A percentile compares a stretch with the other conserved stretches of the same genome.
phyloP scores from a whole-genome alignment of 2,113 vertebrate genomes.

The Ivindomyrus marchei region DNA sequence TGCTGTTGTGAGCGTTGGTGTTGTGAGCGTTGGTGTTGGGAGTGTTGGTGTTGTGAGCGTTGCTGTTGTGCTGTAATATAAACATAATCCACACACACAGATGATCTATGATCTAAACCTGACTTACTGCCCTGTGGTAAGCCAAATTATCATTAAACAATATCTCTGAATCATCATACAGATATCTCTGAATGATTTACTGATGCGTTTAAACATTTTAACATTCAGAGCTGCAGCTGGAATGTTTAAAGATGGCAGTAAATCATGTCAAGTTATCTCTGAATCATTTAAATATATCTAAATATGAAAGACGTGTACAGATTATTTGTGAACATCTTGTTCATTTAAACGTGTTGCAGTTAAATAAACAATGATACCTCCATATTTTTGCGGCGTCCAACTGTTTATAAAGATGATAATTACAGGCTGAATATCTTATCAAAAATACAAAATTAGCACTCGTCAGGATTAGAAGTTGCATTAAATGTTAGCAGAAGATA shows the following conservation, averaged over 20 bases:
- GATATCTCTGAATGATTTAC: slow-evolving; percentile 2
- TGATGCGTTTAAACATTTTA: not conserved
- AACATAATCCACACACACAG: not conserved
- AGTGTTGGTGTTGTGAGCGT: not conserved
- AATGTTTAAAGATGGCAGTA: not conserved
- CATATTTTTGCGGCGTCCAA: not conserved
- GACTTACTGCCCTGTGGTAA: not conserved
- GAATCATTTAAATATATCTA: not conserved
- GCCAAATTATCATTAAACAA: not conserved
- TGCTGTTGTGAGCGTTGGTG: not conserved
- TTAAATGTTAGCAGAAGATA: not conserved
- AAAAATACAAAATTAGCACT: not conserved
- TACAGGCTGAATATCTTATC: not conserved
- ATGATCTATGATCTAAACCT: not conserved
- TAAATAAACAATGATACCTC: not conserved
- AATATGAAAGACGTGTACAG: not conserved
- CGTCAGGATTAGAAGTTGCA: not conserved
- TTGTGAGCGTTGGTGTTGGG: not conserved
- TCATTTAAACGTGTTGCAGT: not conserved
- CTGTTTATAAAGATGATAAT: not conserved
- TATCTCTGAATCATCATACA: slow-evolving; percentile 4
- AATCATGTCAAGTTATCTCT: not conserved
- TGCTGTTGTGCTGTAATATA: not conserved
- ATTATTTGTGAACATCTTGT: not conserved
- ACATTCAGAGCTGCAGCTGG: not conserved